Base-by-base conservation (phyloP, 1,140 invertebrate species). In the Lordiphosa clarofinis region DNA sequence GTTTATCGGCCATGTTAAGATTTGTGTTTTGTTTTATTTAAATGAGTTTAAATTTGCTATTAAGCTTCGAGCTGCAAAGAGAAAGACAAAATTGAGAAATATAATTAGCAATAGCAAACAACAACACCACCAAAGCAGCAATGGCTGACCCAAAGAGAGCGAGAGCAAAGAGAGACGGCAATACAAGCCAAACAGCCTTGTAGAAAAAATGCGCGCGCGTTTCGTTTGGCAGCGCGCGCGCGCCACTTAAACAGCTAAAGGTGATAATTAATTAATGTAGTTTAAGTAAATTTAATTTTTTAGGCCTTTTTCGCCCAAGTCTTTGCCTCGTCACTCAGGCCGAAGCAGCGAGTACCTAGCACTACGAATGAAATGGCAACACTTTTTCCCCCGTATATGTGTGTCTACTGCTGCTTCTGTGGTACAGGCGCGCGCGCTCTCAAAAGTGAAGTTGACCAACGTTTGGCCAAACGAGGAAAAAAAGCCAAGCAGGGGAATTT, bases 1-100 rank as follows among this genome's bases (percentile, higher is more conserved):
- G 96, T 89, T 92, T 94, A 88, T 96, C 94, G 70, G 93, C 93
- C 91, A 97, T 96, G 89, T 93, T 94, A 62, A 91, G 90, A 68
- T 91, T 91, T 31, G 28, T 31, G 37, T 66, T 56, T 56, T 56
- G 35, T 63, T 63, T 61, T 58, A 42, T 46, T 59, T 59, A 61
- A 56, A 61, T 66, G 58, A 68, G 56, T 75, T 19, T 59, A 60
- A 56, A 31, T 31, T 31, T 31, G 28, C 53, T 73, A 73, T 49
- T 56, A 63, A 64, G 63, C 62, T 76, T 43, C 31, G 57, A 76
- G 76, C 76, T 82, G 72, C 8, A 81, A 76, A 9, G 36, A 24
- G 3, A 40, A 15, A 11, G 12, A 37, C 19, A 43, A 6, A 35
- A 43, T 42, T 10, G 13, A 57, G 37, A n/a, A n/a, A 67, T 54